Conservation (phyloP, 2,113 vertebrate species). For the Speoplatyrhinus poulsoni region DNA sequence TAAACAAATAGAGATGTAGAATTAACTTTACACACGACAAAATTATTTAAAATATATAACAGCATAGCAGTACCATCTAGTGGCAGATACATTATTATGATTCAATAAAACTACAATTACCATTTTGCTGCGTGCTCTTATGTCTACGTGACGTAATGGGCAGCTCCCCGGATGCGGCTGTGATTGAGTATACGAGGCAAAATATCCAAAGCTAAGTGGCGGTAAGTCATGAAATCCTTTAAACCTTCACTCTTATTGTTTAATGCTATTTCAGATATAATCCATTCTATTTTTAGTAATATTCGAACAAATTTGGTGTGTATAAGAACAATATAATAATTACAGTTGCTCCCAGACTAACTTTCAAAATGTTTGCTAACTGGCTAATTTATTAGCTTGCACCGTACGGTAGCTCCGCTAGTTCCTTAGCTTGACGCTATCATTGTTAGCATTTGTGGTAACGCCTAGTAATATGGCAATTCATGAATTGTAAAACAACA, state of each 20-base stretch:
- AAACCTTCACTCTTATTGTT: slow-evolving; percentile 3
- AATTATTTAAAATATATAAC: not conserved
- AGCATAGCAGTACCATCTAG: slow-evolving; percentile 42
- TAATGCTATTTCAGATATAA: not conserved
- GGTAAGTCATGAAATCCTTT: slow-evolving; percentile 65
- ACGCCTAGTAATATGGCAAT: slow-evolving; percentile 60
- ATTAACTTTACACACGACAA: not conserved
- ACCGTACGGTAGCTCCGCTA: slow-evolving; percentile 45
- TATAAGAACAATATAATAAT: not conserved
- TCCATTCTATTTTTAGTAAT: not conserved
- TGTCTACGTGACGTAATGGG: slow-evolving; percentile 54
- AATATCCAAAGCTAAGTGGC: slow-evolving; percentile 70
- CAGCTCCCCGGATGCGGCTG: slow-evolving; percentile 78
- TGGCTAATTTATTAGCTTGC: slow-evolving; percentile 53
- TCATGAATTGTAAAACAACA: slow-evolving; percentile 4
- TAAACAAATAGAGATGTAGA: not conserved
- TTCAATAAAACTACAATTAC: slow-evolving; percentile 61
- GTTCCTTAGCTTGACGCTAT: slow-evolving; percentile 69
- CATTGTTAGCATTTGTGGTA: slow-evolving; percentile 52
- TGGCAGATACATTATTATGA: not conserved
- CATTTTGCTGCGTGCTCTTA: slow-evolving; percentile 17
- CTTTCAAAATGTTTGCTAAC: slow-evolving; percentile 67
- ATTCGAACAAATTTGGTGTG: fast-evolving
- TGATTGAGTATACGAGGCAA: slow-evolving; percentile 69
- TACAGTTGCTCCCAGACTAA: slow-evolving; percentile 33